Evolutionary conservation across 2,888 invertebrate genomes (phyloP), one percentile per base, ranked within the genome.

Genomic region (Autographa pulchrina): DNA sequence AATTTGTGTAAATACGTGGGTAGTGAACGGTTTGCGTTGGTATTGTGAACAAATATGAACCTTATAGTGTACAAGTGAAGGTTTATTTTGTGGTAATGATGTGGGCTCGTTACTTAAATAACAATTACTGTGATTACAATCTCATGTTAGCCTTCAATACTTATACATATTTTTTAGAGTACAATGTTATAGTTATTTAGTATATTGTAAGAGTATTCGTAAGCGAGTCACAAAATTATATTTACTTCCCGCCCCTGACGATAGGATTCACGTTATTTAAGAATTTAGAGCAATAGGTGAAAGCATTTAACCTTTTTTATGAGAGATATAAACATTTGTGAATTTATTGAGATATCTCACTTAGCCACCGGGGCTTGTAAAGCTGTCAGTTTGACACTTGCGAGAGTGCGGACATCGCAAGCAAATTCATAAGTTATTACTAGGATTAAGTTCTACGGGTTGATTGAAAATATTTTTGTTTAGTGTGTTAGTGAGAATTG

Each of bases 91-190:
- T 92, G 92, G 92, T 93, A 93, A 93, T 92, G 92, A 90, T 93
- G 93, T 94, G 94, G 95, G 95, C 94, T 93, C 92, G 94, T 94
- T 94, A 95, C 94, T 94, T 94, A 92, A 91, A 94, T 92, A 94
- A 95, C 93, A 93, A 94, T 92, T 93, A 95, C 95, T 95, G 95
- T 96, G 95, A 96, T 96, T 94, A 93, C 92, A 95, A 93, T 95
- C 94, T 95, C 94, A 94, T 93, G 93, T 93, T 95, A 96, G 95
- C 95, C 95, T 96, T 96, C 95, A 93, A 95, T 94, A 95, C 95
- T 95, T 95, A 95, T 95, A 95, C 95, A 95, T 95, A 95, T 95
- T 95, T 95, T 96, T 95, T 95, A 95, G 95, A 95, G 95, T 95
- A 96, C 95, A 95, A 96, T 95, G 94, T 96, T 95, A 95, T 94